Conservation (phyloP, 2,113 vertebrate species). For the Mandrillus leucophaeus region DNA sequence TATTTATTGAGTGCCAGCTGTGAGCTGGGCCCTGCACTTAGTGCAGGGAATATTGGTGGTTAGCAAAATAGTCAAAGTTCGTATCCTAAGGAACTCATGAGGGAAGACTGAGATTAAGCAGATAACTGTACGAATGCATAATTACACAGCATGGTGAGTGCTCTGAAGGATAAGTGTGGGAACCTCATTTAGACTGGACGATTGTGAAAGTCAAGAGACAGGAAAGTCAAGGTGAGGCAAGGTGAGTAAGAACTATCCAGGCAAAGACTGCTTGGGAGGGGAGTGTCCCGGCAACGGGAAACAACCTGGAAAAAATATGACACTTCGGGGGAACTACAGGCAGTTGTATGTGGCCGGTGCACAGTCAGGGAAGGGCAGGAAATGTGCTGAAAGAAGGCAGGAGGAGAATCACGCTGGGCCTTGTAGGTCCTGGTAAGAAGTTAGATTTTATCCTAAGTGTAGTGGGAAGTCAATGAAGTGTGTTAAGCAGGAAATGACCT, state of each 20-base stretch:
- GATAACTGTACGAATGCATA: background rate
- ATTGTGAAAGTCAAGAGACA: background rate
- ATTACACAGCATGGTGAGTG: background rate
- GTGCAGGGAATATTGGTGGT: background rate
- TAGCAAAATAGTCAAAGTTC: background rate
- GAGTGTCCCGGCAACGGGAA: background rate
- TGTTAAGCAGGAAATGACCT: conserved; percentile 53
- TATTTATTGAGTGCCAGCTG: background rate
- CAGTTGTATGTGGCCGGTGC: background rate
- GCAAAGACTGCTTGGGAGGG: background rate
- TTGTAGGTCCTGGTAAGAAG: conserved; percentile 1
- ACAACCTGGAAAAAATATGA: background rate
- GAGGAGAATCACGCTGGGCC: background rate
- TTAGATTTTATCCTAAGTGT: background rate
- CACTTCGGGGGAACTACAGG: background rate
- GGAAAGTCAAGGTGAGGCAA: conserved; percentile 7
- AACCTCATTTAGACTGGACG: background rate
- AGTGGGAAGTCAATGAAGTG: background rate
- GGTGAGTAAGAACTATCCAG: background rate
- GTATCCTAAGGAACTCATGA: background rate
- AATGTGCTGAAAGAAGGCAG: background rate
- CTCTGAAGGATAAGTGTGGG: background rate
- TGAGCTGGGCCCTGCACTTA: background rate
- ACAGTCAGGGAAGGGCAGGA: background rate
- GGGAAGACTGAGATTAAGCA: background rate